These are phyloP conservation scores for Abrostola triplasia DNA, from an alignment of 2,888 invertebrate genomes.

Conservation along the genomic window DNA sequence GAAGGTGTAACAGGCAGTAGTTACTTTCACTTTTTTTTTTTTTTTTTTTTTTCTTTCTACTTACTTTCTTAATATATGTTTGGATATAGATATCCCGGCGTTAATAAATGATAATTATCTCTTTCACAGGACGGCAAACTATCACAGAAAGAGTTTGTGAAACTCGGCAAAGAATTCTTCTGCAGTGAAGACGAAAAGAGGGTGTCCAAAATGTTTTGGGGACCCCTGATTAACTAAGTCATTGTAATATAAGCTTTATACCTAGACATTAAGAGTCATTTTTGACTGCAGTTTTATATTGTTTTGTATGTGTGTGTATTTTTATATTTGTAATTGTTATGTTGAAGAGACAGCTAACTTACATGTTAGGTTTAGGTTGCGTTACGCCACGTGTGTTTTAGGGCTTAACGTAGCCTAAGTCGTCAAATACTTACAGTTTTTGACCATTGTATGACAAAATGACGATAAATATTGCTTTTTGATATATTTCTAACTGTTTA, in stretches of 20 bases:
- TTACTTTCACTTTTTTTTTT: no score
- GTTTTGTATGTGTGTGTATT: slow-evolving; percentile 10
- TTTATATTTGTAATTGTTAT: neutral
- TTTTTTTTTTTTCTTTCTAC: no score
- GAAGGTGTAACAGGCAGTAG: no score
- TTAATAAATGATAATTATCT: no score
- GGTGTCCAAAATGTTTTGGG: slow-evolving; percentile 96
- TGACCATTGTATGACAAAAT: neutral
- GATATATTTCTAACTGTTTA: neutral
- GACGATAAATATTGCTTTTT: neutral
- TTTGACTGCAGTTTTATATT: slow-evolving; percentile 34
- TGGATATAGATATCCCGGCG: no score
- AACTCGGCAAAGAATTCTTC: slow-evolving; percentile 94
- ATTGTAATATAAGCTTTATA: slow-evolving; percentile 33
- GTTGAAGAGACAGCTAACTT: slow-evolving; percentile 2
- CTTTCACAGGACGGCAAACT: slow-evolving; percentile 91
- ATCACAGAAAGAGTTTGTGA: slow-evolving; percentile 93
- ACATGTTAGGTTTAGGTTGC: neutral
- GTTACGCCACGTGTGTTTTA: neutral
- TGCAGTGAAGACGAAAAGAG: slow-evolving; percentile 92
- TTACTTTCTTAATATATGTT: no score
- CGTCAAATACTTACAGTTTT: neutral
- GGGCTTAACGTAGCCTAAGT: neutral
- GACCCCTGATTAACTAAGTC: slow-evolving; percentile 90
- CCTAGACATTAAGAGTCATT: slow-evolving; percentile 29